Evolutionary conservation across 2,113 vertebrate genomes (phyloP).

Genomic region (Acrocephalus kingi): DNA sequence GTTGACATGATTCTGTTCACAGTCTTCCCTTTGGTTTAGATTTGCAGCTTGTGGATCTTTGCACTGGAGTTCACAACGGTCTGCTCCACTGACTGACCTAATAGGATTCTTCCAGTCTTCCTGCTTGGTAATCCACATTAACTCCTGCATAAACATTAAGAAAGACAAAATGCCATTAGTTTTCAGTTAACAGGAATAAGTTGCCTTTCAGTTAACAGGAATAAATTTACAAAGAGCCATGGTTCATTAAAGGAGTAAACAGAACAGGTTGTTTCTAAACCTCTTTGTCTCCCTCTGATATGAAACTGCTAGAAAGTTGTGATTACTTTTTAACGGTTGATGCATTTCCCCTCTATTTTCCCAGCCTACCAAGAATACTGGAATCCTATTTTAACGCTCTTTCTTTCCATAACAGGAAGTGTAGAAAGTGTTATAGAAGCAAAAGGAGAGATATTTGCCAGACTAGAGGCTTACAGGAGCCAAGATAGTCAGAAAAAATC

Average conservation of each 20-base stretch:
- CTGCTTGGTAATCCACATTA: not conserved
- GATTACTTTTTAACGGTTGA: not conserved
- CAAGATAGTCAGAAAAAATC: not conserved
- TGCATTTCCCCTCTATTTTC: not conserved
- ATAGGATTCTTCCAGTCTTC: not conserved
- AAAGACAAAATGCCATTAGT: not conserved
- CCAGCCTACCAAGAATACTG: not conserved
- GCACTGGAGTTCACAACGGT: not conserved
- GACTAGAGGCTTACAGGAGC: not conserved
- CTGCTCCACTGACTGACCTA: not conserved
- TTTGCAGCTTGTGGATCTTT: not conserved
- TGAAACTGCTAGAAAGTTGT: not conserved
- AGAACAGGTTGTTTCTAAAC: not conserved
- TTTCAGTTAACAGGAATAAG: not conserved
- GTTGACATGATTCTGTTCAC: not conserved
- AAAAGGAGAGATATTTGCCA: constrained; percentile 10
- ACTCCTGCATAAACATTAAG: not conserved
- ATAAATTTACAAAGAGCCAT: not conserved
- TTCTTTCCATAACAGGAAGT: not conserved
- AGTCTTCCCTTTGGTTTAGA: not conserved
- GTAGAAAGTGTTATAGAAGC: not conserved
- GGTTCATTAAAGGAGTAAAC: not conserved
- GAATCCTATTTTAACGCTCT: not conserved
- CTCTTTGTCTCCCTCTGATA: not conserved
- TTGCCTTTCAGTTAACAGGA: not conserved